These are phyloP conservation scores for Lacanobia oleracea DNA, from an alignment of 2,888 invertebrate species.

Conservation along the genomic window DNA sequence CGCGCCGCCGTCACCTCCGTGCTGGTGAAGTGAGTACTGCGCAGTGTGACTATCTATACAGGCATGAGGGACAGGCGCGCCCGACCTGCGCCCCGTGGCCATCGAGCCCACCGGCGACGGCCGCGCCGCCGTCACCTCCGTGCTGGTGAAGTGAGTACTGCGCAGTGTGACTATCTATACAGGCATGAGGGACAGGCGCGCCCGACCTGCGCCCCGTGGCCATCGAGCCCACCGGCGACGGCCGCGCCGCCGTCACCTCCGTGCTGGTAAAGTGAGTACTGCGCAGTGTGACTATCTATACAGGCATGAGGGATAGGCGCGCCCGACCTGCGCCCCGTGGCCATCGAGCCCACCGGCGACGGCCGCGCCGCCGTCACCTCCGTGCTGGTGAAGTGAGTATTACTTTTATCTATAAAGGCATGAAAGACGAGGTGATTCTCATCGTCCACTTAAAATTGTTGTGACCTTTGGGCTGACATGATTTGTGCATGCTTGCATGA, in stretches of 20 bases:
- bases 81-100: constrained; percentile 95
- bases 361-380: constrained; percentile 96
- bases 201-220: constrained; percentile 95
- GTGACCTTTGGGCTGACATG: too few relatives aligned
- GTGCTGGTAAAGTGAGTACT: neutral
- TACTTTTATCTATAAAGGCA: neutral
- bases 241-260: constrained; percentile 95
- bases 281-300: neutral
- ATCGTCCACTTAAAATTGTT: too few relatives aligned
- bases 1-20: constrained; percentile 95
- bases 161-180: neutral
- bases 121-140: constrained; percentile 95
- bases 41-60: neutral
- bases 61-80: constrained; percentile 59
- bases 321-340: constrained; percentile 94
- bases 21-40: constrained; percentile 3
- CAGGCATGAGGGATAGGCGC: constrained; percentile 48
- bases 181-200: constrained; percentile 50
- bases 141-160: neutral
- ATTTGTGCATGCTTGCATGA: too few relatives aligned
- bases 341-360: constrained; percentile 97
- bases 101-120: constrained; percentile 97
- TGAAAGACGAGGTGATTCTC: too few relatives aligned
- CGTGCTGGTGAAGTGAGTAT: neutral
- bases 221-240: constrained; percentile 97